Conservation (phyloP, 2,797 vertebrate genomes). For the Coluber constrictor region DNA sequence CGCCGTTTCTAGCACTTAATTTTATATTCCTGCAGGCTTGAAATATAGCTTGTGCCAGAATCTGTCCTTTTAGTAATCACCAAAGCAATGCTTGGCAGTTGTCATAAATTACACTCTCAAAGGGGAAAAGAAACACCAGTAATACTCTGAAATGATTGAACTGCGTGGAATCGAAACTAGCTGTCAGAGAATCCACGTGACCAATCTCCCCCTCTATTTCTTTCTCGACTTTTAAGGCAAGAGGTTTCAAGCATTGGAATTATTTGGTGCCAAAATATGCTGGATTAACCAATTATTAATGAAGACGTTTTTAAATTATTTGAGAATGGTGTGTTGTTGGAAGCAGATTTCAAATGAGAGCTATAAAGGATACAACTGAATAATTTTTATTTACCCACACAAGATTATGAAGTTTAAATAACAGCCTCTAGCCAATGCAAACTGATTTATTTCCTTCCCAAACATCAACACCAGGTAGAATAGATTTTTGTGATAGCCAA, state of each 20-base stretch:
- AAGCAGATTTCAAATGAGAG: conserved; percentile 27
- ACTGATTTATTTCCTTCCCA: conserved; percentile 30
- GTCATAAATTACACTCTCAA: conserved; percentile 70
- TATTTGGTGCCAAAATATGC: conserved; percentile 48
- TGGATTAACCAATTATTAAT: conserved; percentile 52
- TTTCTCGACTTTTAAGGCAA: conserved; percentile 32
- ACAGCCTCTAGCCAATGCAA: conserved; percentile 26
- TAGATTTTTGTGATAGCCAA: conserved; percentile 4
- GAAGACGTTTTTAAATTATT: conserved; percentile 55
- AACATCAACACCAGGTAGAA: conserved; percentile 41
- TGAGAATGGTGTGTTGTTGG: conserved; percentile 27
- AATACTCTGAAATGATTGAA: conserved; percentile 71
- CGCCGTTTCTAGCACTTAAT: conserved; percentile 66
- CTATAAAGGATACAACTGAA: conserved; percentile 20
- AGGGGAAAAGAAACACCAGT: conserved; percentile 72
- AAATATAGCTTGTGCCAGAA: conserved; percentile 68
- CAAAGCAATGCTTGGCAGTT: conserved; percentile 73
- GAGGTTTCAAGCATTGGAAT: conserved; percentile 45
- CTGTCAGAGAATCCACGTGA: conserved; percentile 59
- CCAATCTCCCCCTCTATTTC: conserved; percentile 45
- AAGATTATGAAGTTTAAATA: background rate
- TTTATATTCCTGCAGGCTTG: conserved; percentile 68
- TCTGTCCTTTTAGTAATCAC: conserved; percentile 72
- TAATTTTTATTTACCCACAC: conserved; percentile 31
- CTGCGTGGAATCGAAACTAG: conserved; percentile 62